A percentile compares a stretch with the other conserved stretches of the same genome.
Conservation (phyloP, 1,140 invertebrate species). For the Argopecten irradians region DNA sequence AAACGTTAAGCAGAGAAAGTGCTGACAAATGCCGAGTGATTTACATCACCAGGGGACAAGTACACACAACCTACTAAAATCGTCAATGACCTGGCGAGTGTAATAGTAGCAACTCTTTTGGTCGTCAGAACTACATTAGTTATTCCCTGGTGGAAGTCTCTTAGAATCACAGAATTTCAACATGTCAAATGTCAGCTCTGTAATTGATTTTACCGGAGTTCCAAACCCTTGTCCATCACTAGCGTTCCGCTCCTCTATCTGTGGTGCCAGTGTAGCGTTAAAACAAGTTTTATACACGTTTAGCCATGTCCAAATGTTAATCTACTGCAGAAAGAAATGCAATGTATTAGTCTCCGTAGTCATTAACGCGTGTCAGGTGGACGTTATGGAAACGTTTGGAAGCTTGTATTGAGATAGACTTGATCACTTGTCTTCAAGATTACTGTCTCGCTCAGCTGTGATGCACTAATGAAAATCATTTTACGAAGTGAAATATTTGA, state of each 20-base stretch:
- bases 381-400: background rate
- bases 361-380: background rate
- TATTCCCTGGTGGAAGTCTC: background rate
- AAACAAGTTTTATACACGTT: background rate
- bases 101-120: background rate
- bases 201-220: background rate
- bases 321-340: background rate
- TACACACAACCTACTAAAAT: too few species aligned
- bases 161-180: background rate
- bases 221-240: background rate
- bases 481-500: too few species aligned
- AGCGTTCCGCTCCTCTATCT: background rate
- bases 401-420: background rate
- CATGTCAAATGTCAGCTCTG: background rate
- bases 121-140: background rate
- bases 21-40: too few species aligned
- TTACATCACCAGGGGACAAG: too few species aligned
- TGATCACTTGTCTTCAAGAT: too few species aligned
- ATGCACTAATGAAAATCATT: too few species aligned
- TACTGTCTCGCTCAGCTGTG: too few species aligned
- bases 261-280: background rate
- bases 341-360: background rate
- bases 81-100: too few species aligned
- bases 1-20: too few species aligned
- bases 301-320: background rate